Evolutionary conservation across 2,797 vertebrate genomes (phyloP).

Genomic region (Liasis olivaceus): DNA sequence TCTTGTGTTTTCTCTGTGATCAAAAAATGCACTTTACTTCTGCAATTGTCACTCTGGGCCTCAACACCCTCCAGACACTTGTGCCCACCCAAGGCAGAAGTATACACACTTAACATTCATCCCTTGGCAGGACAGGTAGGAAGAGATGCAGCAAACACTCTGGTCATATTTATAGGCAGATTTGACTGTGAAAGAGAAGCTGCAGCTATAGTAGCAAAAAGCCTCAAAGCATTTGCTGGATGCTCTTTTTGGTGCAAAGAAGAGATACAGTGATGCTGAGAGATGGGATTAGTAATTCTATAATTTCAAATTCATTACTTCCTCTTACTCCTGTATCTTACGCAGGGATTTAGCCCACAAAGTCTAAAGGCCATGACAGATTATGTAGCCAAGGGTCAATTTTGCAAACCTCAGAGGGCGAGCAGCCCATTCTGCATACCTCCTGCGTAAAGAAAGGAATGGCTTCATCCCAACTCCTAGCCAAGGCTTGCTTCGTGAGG

Average conservation of each 20-base stretch:
- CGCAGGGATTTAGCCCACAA: not conserved
- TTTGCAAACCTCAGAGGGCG: not conserved
- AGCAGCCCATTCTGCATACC: not conserved
- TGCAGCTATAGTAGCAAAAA: not conserved
- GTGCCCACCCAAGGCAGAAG: not conserved
- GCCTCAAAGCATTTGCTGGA: not conserved
- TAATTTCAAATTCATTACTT: not conserved
- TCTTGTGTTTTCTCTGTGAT: not conserved
- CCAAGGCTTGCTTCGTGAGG: not conserved
- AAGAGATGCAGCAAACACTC: not conserved
- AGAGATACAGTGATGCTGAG: not conserved
- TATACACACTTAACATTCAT: not conserved
- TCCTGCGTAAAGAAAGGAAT: not conserved
- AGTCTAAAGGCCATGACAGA: not conserved
- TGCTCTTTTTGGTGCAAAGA: not conserved
- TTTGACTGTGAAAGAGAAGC: not conserved
- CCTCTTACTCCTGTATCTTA: not conserved
- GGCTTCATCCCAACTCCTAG: not conserved
- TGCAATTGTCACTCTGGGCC: not conserved
- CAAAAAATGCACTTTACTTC: not conserved
- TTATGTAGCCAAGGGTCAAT: not conserved
- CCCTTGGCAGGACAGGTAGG: not conserved
- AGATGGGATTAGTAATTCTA: not conserved
- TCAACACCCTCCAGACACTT: not conserved
- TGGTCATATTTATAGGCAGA: not conserved